Base-by-base conservation (phyloP, 92 coral and sea anemone genomes). In the Zoanthus sociatus region DNA sequence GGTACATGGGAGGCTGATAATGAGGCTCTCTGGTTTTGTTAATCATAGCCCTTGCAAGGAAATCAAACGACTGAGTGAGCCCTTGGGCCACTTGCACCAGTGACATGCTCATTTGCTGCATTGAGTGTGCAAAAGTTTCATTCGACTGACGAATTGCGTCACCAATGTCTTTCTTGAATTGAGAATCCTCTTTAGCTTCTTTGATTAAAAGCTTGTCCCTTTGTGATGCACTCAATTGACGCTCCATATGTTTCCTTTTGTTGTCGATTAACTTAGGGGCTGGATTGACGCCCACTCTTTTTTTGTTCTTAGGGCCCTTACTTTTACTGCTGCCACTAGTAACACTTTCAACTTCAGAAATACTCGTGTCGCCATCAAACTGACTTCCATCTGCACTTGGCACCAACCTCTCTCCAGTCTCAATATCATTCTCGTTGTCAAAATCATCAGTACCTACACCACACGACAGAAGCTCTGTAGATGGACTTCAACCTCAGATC, bases 21-120 rank as follows among this genome's bases (percentile, higher is more conserved):
- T 37, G 42, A 37, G 42, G 42, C 42, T 37, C 42, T 3, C 42
- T 37, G 42, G 42, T 37, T 0, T 37, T 37, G 42, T 37, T 37
- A 37, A 37, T 3, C 1, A 37, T 37, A 37, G 42, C 42, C 1
- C 42, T 37, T 37, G 42, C 1, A 37, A 78, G 78, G 53, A 87
- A 51, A 15, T 87, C 86, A 87, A 78, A 21, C 73, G 90, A 86
- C 18, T 74, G 90, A 48, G 87, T 71, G 26, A 90, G 33, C 61
- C 87, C 87, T 74, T 86, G 84, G 75, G 78, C 85, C 54, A 87
- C 86, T 30, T 87, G 90, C 18, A 54, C 20, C 87, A 90, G 73
- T 78, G 93, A 90, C 83, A 30, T 67, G 60, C 93, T 90, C 90
- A 90, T 87, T 75, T 82, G 88, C 75, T 87, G 88, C 93, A 90